Evolutionary conservation across 1,140 invertebrate genomes (phyloP).

Genomic region (Diplogasteroides magnus): DNA sequence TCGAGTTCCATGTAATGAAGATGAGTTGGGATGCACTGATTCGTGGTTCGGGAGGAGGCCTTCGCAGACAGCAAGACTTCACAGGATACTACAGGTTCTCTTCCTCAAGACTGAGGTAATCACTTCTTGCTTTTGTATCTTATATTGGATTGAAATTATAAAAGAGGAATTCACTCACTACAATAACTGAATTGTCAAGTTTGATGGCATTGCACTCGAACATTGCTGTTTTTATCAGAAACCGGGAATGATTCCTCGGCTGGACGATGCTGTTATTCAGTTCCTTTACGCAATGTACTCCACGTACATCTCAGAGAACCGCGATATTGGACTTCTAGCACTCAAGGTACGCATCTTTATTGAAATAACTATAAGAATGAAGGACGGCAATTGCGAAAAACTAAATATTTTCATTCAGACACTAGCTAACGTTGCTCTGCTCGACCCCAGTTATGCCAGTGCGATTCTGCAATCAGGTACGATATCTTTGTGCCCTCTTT

Average conservation of each 20-base stretch:
- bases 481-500: too few relatives aligned
- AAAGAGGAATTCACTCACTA: neutral
- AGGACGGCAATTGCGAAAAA: too few relatives aligned
- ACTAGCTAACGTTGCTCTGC: conserved; percentile 25
- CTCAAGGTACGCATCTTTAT: conserved; percentile 15
- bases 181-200: neutral
- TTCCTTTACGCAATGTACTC: conserved; percentile 22
- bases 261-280: conserved; percentile 15
- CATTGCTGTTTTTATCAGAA: conserved; percentile 19
- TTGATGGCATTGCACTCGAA: neutral
- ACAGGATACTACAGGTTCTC: conserved; percentile 25
- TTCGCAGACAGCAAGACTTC: conserved; percentile 22
- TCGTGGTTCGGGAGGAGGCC: conserved; percentile 25
- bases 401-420: conserved; percentile 11
- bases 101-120: conserved; percentile 29
- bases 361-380: too few relatives aligned
- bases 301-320: conserved; percentile 15
- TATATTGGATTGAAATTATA: neutral
- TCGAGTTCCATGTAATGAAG: conserved; percentile 29
- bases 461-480: too few relatives aligned
- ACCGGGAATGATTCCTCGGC: conserved; percentile 1
- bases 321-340: conserved; percentile 17
- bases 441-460: conserved; percentile 20
- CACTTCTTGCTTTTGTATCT: conserved; percentile 2
- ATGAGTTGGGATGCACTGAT: conserved; percentile 26